Percentiles rank a stretch among this genome's conserved stretches.
These are phyloP conservation scores for Anorthoa munda DNA, from an alignment of 2,888 invertebrate species.

Conservation along the genomic window DNA sequence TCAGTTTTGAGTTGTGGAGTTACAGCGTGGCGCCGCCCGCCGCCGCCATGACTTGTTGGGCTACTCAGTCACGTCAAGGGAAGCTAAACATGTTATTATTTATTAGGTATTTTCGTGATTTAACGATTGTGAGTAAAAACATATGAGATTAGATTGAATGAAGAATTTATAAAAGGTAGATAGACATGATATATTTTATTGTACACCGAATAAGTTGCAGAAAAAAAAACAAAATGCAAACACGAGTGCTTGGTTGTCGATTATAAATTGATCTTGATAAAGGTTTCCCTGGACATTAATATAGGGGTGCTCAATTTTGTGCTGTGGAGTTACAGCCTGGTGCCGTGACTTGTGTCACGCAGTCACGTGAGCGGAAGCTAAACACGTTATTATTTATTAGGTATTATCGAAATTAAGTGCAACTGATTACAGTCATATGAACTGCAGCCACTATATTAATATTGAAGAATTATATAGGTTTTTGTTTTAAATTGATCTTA, in stretches of 20 bases:
- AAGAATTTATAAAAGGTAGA: too few relatives aligned
- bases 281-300: slow-evolving; percentile 67
- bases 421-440: background rate
- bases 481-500: background rate
- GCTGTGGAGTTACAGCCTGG: slow-evolving; percentile 60
- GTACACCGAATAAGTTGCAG: too few relatives aligned
- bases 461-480: background rate
- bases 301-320: slow-evolving; percentile 61
- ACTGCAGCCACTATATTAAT: background rate
- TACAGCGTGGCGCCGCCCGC: slow-evolving; percentile 51
- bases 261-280: slow-evolving; percentile 28
- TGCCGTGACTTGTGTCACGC: slow-evolving; percentile 62
- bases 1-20: slow-evolving; percentile 61
- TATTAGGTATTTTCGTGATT: slow-evolving; percentile 17
- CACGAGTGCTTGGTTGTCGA: background rate
- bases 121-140: background rate
- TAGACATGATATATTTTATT: too few relatives aligned
- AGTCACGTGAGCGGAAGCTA: slow-evolving; percentile 66
- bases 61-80: slow-evolving; percentile 65
- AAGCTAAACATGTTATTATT: slow-evolving; percentile 47
- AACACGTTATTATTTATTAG: slow-evolving; percentile 50
- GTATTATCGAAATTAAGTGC: slow-evolving; percentile 4
- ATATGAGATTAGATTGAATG: background rate
- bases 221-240: too few relatives aligned
- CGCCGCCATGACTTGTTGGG: slow-evolving; percentile 59